Evolutionary conservation across 2,113 vertebrate genomes (phyloP), one percentile per base, ranked within the genome.

Genomic region (Plotosus lineatus): DNA sequence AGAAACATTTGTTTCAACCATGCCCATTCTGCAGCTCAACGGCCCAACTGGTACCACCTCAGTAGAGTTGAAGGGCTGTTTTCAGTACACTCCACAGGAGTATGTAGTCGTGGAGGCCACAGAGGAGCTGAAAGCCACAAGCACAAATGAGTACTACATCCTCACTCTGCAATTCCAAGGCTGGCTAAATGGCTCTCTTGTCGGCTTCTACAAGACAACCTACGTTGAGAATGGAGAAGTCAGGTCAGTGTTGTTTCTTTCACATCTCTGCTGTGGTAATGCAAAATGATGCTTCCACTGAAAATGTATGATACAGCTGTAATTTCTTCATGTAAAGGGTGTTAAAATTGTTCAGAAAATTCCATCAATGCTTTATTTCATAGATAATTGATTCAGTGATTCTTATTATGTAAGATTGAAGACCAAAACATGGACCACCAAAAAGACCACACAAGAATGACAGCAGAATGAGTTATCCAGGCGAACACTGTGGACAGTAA

Each of bases 131-230:
- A 1, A 69, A 0, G 44, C 72, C 72, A 86, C 81, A 0, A 0
- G 0, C 0, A 65, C 44, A 4, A 88, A 0, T 0, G 84, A 91
- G 0, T 61, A 61, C 10, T 98, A 98, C 3, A 19, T 90, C 6
- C 94, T 99, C 61, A 95, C 88, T 7, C 75, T 99, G 91, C 89
- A 95, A 84, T 99, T 99, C 88, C 90, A 94, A 48, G 97, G 96
- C 81, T 93, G 92, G 93, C 94, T 99, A 66, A 96, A 95, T 0
- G 94, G 94, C 77, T 97, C 97, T 0, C 92, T 99, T 38, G 97
- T 99, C 85, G 98, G 98, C 0, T 99, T 99, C 85, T 99, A 99
- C 80, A 93, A 91, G 76, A 98, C 97, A 28, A 94, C 95, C 1
- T 99, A 99, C 88, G 82, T 44, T 3, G 97, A 98, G 81, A 56